These are phyloP conservation scores for Polyommatus iphigenia DNA, from an alignment of 2,888 invertebrate genomes.

Conservation along the genomic window DNA sequence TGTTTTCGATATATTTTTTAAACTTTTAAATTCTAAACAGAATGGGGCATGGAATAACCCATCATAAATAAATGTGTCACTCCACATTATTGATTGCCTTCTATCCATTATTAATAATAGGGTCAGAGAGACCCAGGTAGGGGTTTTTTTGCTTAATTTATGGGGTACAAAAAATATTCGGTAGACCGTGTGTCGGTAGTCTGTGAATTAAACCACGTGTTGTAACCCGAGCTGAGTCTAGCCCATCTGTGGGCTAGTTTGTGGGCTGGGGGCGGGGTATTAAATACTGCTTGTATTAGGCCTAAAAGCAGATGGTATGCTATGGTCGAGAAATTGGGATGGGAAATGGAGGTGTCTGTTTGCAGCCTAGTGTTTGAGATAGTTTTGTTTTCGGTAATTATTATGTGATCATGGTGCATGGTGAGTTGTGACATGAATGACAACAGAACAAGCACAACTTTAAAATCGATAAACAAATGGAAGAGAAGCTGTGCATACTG, in stretches of 20 bases:
- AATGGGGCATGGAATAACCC: background rate
- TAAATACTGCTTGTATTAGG: background rate
- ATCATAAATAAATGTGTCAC: constrained; percentile 29
- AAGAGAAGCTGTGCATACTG: no score
- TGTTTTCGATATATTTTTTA: constrained; percentile 1
- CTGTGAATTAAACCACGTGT: constrained; percentile 17
- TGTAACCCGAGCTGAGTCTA: background rate
- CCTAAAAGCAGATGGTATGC: no score
- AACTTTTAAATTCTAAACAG: background rate
- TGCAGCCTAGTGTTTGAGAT: background rate
- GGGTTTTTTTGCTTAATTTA: constrained; percentile 29
- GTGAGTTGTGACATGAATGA: no score
- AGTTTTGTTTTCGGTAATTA: no score
- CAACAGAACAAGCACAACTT: no score
- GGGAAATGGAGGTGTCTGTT: background rate
- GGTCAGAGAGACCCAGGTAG: constrained; percentile 30
- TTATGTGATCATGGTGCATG: no score
- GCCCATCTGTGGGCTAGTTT: background rate
- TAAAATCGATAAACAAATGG: no score
- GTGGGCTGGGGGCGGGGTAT: background rate
- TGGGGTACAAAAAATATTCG: constrained; percentile 6
- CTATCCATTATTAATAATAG: constrained; percentile 28
- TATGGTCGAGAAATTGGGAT: no score
- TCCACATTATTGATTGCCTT: constrained; percentile 27
- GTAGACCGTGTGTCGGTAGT: constrained; percentile 24